These are phyloP conservation scores for Mesopsocus fuscifrons DNA, from an alignment of 2,888 invertebrate genomes.

Conservation along the genomic window DNA sequence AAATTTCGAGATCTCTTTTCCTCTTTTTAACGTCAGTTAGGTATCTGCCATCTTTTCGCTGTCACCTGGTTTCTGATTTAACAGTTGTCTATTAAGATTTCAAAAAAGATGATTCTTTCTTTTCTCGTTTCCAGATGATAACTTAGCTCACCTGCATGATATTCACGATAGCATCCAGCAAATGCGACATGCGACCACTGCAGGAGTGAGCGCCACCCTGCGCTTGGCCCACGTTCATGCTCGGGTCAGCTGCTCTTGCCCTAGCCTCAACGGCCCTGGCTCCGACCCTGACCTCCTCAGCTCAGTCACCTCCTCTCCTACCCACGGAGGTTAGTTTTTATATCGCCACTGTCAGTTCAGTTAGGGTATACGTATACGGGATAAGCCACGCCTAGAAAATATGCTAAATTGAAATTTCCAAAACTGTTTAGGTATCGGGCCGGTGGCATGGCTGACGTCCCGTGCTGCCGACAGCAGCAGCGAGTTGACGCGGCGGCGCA, in stretches of 20 bases:
- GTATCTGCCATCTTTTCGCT: too few relatives aligned
- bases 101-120: too few relatives aligned
- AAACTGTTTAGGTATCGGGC: too few relatives aligned
- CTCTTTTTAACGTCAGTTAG: too few relatives aligned
- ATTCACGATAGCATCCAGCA: slow-evolving; percentile 58
- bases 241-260: slow-evolving; percentile 53
- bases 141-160: slow-evolving; percentile 51
- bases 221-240: slow-evolving; percentile 25
- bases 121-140: slow-evolving; percentile 53
- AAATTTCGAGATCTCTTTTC: too few relatives aligned
- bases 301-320: slow-evolving; percentile 29
- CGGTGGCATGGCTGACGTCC: slow-evolving; percentile 16
- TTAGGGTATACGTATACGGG: too few relatives aligned
- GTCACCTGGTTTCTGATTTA: too few relatives aligned
- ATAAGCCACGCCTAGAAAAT: too few relatives aligned
- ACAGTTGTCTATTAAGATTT: too few relatives aligned
- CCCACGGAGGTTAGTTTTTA: slow-evolving; percentile 20
- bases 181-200: slow-evolving; percentile 43
- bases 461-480: slow-evolving; percentile 31
- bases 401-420: too few relatives aligned
- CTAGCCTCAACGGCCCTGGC: slow-evolving; percentile 33
- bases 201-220: slow-evolving; percentile 13
- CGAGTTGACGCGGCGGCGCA: slow-evolving; percentile 46
- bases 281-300: slow-evolving; percentile 34
- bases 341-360: too few relatives aligned